phyloP scores from a whole-genome alignment of 2,888 invertebrate species.

The Eurytoma californica region DNA sequence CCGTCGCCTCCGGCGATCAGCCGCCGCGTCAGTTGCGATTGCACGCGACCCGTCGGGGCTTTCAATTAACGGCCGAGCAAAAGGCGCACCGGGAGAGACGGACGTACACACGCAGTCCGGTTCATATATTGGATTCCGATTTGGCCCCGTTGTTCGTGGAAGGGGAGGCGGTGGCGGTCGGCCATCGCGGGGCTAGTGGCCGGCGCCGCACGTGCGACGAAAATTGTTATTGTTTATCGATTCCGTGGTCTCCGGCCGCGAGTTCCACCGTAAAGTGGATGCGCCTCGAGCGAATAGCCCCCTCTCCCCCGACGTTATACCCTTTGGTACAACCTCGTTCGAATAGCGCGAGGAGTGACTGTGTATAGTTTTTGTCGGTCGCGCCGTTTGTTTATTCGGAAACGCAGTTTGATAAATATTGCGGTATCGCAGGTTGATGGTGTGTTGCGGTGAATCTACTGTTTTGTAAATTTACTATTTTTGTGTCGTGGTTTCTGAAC shows the following conservation, averaged over 20 bases:
- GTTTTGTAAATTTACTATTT: too few relatives aligned
- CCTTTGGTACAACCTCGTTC: too few relatives aligned
- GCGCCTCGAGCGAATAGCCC: too few relatives aligned
- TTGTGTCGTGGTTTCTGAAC: too few relatives aligned
- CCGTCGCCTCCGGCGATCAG: neutral
- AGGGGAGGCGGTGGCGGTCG: neutral
- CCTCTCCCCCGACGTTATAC: too few relatives aligned
- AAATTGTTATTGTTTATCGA: constrained; percentile 10
- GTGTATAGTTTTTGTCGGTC: too few relatives aligned
- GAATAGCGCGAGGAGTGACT: too few relatives aligned
- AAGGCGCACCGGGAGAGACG: neutral
- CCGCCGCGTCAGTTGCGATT: neutral
- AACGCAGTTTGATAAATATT: too few relatives aligned
- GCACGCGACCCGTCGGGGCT: neutral
- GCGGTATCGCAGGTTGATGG: too few relatives aligned
- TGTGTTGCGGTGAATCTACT: too few relatives aligned
- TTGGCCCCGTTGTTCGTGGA: constrained; percentile 5
- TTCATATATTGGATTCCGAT: constrained; percentile 53
- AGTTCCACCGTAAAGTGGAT: neutral
- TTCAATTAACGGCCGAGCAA: constrained; percentile 39
- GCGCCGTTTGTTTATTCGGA: too few relatives aligned
- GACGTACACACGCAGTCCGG: neutral
- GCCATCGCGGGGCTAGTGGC: neutral
- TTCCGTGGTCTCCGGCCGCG: neutral
- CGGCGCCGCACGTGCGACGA: neutral